These are phyloP conservation scores for Sebastes ruberrimus DNA, from an alignment of 2,797 vertebrate genomes.

Conservation along the genomic window DNA sequence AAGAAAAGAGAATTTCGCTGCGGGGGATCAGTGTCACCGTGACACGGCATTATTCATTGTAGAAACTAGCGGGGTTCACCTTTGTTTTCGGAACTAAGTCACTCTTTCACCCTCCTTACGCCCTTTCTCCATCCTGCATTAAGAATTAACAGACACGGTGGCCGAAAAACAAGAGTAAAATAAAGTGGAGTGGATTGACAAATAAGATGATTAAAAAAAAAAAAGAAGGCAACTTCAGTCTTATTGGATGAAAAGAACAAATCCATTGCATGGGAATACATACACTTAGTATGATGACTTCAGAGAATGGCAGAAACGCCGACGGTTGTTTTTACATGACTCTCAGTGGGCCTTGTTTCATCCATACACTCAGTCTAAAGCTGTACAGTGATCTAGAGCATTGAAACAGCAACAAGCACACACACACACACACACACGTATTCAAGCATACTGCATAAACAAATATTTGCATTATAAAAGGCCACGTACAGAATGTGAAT, in stretches of 20 bases:
- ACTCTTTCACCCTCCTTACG: neutral
- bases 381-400: slow-evolving; percentile 15
- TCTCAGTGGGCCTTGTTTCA: neutral
- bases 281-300: neutral
- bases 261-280: neutral
- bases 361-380: slow-evolving; percentile 12
- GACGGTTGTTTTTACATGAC: neutral
- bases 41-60: slow-evolving; percentile 24
- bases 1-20: slow-evolving; percentile 21
- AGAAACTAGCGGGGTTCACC: slow-evolving; percentile 6
- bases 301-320: slow-evolving; percentile 2
- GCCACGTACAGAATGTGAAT: slow-evolving; percentile 34
- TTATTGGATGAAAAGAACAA: neutral
- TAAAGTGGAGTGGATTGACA: slow-evolving; percentile 3
- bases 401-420: slow-evolving; percentile 17
- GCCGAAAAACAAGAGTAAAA: slow-evolving; percentile 2
- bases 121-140: slow-evolving; percentile 14
- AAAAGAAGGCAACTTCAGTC: neutral
- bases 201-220: neutral
- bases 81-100: slow-evolving; percentile 17
- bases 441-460: slow-evolving; percentile 37
- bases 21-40: slow-evolving; percentile 28
- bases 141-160: slow-evolving; percentile 16
- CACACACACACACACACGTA: slow-evolving; percentile 17
- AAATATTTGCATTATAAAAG: slow-evolving; percentile 49